Percentiles rank a stretch among this genome's conserved stretches.
These are phyloP conservation scores for Halcyon leucocephala DNA, from an alignment of 2,797 vertebrate genomes.

Conservation along the genomic window DNA sequence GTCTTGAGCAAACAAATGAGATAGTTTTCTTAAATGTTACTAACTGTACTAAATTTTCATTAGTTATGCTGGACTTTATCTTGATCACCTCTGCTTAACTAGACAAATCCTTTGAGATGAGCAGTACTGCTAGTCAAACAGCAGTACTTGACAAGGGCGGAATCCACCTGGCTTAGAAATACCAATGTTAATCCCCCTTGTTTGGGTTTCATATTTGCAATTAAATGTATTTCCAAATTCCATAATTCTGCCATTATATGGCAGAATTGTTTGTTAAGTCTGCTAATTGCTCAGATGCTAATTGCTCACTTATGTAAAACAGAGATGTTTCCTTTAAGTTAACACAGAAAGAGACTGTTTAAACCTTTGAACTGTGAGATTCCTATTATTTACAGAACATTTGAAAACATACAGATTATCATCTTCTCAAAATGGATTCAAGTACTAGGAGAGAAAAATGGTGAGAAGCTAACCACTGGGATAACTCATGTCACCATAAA, in stretches of 20 bases:
- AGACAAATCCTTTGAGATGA: background rate
- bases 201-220: background rate
- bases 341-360: background rate
- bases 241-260: background rate
- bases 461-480: background rate
- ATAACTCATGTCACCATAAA: background rate
- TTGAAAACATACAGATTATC: background rate
- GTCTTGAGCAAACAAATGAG: background rate
- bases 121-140: background rate
- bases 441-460: background rate
- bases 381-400: background rate
- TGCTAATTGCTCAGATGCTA: background rate
- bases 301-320: background rate
- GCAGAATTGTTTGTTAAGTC: background rate
- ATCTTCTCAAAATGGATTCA: background rate
- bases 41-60: background rate
- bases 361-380: background rate
- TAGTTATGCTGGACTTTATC: background rate
- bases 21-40: background rate
- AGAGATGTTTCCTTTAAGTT: background rate
- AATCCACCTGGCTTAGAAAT: background rate
- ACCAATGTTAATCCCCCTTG: background rate
- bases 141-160: background rate
- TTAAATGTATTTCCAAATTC: background rate
- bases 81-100: background rate